phyloP scores from a whole-genome alignment of 2,888 invertebrate species.

The Nasonia oneida region DNA sequence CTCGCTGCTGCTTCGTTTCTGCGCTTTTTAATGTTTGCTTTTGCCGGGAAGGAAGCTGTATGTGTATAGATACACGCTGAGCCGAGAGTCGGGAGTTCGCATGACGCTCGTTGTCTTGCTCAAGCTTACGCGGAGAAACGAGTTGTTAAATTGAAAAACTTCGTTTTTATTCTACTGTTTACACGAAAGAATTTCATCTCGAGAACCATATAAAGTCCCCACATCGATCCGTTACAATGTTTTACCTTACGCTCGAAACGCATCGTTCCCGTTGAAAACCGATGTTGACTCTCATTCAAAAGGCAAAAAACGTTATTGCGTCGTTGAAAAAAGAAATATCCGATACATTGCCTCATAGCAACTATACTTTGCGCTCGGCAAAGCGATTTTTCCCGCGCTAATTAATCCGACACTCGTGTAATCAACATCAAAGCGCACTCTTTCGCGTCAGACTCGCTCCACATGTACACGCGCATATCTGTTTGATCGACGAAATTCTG shows the following conservation, averaged over 20 bases:
- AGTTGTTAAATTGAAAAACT: neutral
- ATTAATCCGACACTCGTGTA: neutral
- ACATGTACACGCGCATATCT: neutral
- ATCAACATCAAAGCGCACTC: conserved; percentile 25
- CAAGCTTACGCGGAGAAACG: neutral
- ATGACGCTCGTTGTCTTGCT: neutral
- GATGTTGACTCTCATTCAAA: too few relatives aligned
- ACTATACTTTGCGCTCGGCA: neutral
- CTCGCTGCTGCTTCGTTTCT: neutral
- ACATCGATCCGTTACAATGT: neutral
- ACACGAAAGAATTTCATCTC: neutral
- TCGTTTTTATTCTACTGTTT: neutral
- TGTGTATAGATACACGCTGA: neutral
- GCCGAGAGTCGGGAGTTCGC: neutral
- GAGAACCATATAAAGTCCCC: neutral
- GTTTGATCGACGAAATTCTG: neutral
- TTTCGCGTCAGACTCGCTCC: neutral
- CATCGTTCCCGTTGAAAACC: neutral
- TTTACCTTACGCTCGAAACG: neutral
- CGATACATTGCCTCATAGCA: too few relatives aligned
- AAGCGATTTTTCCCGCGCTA: neutral
- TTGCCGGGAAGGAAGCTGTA: neutral
- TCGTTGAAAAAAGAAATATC: too few relatives aligned
- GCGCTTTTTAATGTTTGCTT: neutral
- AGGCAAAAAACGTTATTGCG: too few relatives aligned